Evolutionary conservation across 2,797 vertebrate genomes (phyloP).

Genomic region (Eulemur coronatus): DNA sequence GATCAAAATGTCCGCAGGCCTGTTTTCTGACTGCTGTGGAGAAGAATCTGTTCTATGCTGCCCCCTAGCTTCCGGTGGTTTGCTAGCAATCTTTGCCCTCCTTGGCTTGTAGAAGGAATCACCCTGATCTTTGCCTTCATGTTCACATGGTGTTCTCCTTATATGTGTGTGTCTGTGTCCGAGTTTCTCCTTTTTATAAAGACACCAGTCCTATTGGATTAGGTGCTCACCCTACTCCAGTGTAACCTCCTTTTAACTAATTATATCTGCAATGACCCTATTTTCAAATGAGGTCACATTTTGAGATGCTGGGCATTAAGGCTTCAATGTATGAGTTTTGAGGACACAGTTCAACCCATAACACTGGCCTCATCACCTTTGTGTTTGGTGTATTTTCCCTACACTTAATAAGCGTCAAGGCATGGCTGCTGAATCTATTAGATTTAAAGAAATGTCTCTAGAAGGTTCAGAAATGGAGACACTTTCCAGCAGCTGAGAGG

Average conservation of each 20-base stretch:
- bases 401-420: neutral
- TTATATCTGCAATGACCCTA: neutral
- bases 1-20: neutral
- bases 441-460: neutral
- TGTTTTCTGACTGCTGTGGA: neutral
- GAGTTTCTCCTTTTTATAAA: neutral
- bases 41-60: neutral
- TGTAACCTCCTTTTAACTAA: neutral
- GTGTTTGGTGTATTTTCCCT: neutral
- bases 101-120: neutral
- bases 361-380: neutral
- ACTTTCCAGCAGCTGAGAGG: neutral
- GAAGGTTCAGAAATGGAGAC: neutral
- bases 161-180: neutral
- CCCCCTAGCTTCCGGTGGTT: neutral
- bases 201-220: neutral
- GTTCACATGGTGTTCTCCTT: neutral
- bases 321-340: neutral
- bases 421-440: neutral
- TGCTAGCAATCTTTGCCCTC: neutral
- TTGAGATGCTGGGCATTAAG: neutral
- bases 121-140: neutral
- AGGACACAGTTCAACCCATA: neutral
- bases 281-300: neutral
- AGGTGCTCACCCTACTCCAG: neutral